These are phyloP conservation scores for Actias luna DNA, from an alignment of 2,888 invertebrate species.

Conservation along the genomic window DNA sequence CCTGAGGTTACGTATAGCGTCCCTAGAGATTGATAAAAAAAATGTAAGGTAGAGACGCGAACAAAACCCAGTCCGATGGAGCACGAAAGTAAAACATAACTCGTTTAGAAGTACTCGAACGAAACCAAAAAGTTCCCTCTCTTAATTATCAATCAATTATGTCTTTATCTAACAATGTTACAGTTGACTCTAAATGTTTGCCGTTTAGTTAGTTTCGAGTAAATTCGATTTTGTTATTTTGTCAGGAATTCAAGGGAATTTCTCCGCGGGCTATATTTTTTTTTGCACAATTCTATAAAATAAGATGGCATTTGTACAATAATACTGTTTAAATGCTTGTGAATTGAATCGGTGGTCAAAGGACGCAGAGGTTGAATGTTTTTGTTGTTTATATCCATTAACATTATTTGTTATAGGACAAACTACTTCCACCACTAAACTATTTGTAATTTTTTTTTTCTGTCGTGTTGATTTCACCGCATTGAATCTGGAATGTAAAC, in stretches of 20 bases:
- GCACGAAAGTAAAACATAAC: not conserved
- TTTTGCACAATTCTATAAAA: not conserved
- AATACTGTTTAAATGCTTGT: too few relatives aligned
- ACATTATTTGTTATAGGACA: too few relatives aligned
- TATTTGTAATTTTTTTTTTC: too few relatives aligned
- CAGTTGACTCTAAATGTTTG: not conserved
- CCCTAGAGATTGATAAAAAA: not conserved
- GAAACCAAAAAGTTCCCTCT: not conserved
- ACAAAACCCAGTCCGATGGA: not conserved
- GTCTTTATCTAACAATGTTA: conserved; percentile 2
- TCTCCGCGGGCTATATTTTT: not conserved
- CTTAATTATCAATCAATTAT: conserved; percentile 2
- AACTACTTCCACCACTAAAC: too few relatives aligned
- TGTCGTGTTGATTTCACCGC: too few relatives aligned
- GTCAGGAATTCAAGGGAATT: not conserved
- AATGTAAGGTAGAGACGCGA: not conserved
- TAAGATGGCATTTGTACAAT: not conserved
- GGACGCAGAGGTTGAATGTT: too few relatives aligned
- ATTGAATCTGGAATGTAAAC: too few relatives aligned
- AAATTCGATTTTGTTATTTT: conserved; percentile 1
- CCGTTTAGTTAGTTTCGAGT: conserved; percentile 1
- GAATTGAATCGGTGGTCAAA: too few relatives aligned
- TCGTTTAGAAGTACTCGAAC: not conserved
- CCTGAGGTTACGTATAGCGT: too few relatives aligned
- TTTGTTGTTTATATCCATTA: too few relatives aligned